These are phyloP conservation scores for Chaunax sp. DNA, from an alignment of 2,797 vertebrate genomes.

Conservation along the genomic window DNA sequence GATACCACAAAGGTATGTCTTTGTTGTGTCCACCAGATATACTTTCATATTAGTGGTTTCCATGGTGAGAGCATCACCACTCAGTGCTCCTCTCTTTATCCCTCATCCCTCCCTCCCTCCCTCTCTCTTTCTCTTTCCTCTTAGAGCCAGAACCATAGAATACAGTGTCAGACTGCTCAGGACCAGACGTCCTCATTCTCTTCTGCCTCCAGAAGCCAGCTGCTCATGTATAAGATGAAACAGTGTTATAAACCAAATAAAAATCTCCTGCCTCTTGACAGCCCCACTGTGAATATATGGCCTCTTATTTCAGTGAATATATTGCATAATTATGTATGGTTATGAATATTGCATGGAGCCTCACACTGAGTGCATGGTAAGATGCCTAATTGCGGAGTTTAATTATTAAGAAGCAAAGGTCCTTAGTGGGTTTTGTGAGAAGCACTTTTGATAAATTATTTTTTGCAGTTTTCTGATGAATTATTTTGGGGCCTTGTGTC, in stretches of 20 bases:
- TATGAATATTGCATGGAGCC: conserved; percentile 87
- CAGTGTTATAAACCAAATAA: conserved; percentile 85
- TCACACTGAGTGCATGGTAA: conserved; percentile 83
- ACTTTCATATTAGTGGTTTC: conserved; percentile 66
- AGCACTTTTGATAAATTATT: conserved; percentile 90
- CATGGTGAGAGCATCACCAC: conserved; percentile 42
- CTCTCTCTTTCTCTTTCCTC: conserved; percentile 29
- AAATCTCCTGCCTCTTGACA: conserved; percentile 83
- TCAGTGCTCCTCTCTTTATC: conserved; percentile 25
- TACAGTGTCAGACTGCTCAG: conserved; percentile 48
- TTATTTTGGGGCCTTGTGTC: conserved; percentile 88
- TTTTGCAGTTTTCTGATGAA: conserved; percentile 91
- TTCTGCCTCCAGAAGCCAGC: conserved; percentile 64
- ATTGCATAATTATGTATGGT: conserved; percentile 86
- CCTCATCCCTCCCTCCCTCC: not conserved
- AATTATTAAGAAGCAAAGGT: conserved; percentile 92
- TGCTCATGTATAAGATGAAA: conserved; percentile 81
- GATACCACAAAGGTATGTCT: conserved; percentile 57
- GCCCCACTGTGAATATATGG: conserved; percentile 78
- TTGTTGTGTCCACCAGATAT: conserved; percentile 67
- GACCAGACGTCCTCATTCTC: conserved; percentile 66
- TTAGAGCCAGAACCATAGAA: conserved; percentile 45
- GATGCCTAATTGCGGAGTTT: conserved; percentile 87
- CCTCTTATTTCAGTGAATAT: conserved; percentile 82
- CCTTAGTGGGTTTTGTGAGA: conserved; percentile 78